Percentiles rank a stretch among this genome's conserved stretches.
phyloP scores from a whole-genome alignment of 2,888 invertebrate species.

The Lepidocyrtoides sp. region DNA sequence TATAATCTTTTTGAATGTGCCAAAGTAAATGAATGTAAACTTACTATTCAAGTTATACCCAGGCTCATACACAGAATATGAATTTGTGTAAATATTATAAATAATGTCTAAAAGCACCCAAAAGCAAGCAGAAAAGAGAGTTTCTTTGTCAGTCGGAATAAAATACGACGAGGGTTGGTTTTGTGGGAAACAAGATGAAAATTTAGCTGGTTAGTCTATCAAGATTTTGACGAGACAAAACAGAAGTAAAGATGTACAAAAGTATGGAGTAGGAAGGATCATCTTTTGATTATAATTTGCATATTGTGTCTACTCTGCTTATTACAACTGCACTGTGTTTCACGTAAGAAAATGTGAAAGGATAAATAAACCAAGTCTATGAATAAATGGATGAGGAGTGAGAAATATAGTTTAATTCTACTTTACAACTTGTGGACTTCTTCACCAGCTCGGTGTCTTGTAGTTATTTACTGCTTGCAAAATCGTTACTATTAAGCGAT shows the following conservation, averaged over 20 bases:
- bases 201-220: slow-evolving; percentile 70
- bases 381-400: slow-evolving; percentile 82
- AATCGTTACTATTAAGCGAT: too few relatives aligned
- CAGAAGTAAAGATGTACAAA: slow-evolving; percentile 21
- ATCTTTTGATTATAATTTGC: slow-evolving; percentile 42
- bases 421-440: too few relatives aligned
- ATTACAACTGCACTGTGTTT: neutral
- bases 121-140: slow-evolving; percentile 22
- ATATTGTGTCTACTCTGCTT: neutral
- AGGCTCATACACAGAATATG: neutral
- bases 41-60: slow-evolving; percentile 9
- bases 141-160: slow-evolving; percentile 34
- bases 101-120: neutral
- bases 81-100: neutral
- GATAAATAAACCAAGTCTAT: slow-evolving; percentile 65
- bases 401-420: slow-evolving; percentile 70
- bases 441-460: too few relatives aligned
- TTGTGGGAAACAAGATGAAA: slow-evolving; percentile 64
- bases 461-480: too few relatives aligned
- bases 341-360: slow-evolving; percentile 44
- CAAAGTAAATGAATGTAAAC: slow-evolving; percentile 66
- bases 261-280: neutral
- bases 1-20: slow-evolving; percentile 68
- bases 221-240: slow-evolving; percentile 57
- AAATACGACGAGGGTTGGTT: slow-evolving; percentile 58